These are phyloP conservation scores for Channa maculata DNA, from an alignment of 2,113 vertebrate species.

Conservation along the genomic window DNA sequence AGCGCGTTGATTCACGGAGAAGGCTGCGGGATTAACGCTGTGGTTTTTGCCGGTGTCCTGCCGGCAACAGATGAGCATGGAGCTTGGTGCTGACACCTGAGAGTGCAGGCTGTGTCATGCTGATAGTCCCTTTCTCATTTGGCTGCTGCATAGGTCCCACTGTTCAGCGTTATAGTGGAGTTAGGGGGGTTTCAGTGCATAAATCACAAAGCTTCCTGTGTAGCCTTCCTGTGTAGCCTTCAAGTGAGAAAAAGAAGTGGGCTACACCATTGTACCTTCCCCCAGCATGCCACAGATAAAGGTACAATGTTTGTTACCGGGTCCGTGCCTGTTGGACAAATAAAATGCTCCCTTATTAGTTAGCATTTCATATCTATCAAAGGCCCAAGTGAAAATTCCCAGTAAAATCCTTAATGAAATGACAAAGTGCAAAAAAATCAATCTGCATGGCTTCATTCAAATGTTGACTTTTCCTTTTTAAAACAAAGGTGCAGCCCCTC, in stretches of 20 bases:
- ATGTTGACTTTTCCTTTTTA: conserved; percentile 45
- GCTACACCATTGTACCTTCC: conserved; percentile 20
- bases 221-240: conserved; percentile 15
- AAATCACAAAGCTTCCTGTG: conserved; percentile 27
- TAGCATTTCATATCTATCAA: conserved; percentile 1
- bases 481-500: conserved; percentile 30
- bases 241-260: conserved; percentile 50
- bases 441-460: conserved; percentile 27
- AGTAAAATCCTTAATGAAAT: background rate
- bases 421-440: background rate
- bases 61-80: conserved; percentile 82
- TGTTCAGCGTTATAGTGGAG: conserved; percentile 39
- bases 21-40: conserved; percentile 63
- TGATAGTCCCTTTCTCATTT: conserved; percentile 52
- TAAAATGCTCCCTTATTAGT: conserved; percentile 11
- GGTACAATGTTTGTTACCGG: conserved; percentile 29
- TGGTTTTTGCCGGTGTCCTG: conserved; percentile 74
- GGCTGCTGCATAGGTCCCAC: conserved; percentile 58
- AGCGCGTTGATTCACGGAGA: conserved; percentile 55
- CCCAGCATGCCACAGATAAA: conserved; percentile 8
- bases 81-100: conserved; percentile 77
- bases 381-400: background rate
- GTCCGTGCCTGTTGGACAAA: conserved; percentile 26
- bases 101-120: conserved; percentile 72
- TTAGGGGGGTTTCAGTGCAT: conserved; percentile 27